Evolutionary conservation across 1,140 invertebrate genomes (phyloP).

Genomic region (Branchinecta lynchi): DNA sequence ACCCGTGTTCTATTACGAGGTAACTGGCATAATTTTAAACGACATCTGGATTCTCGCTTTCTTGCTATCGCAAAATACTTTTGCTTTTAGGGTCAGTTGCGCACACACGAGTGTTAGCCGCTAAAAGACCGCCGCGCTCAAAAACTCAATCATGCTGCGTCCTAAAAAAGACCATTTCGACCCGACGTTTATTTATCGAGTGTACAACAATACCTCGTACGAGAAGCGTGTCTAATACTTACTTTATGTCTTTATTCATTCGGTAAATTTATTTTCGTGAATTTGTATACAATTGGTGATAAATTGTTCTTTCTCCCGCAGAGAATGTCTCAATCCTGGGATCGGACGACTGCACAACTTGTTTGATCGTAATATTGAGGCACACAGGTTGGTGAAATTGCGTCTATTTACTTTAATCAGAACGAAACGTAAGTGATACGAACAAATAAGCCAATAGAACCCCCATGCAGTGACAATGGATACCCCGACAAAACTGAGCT

Average conservation of each 20-base stretch:
- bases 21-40: no score
- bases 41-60: no score
- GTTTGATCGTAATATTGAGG: conserved; percentile 71
- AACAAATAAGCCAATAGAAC: no score
- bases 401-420: neutral
- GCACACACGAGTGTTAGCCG: no score
- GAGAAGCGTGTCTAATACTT: neutral
- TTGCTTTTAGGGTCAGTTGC: no score
- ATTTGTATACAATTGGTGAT: conserved; percentile 10
- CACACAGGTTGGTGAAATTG: conserved; percentile 59
- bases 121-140: no score
- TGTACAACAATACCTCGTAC: neutral
- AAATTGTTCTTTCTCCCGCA: conserved; percentile 34
- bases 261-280: neutral
- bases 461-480: no score
- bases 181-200: neutral
- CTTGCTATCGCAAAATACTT: no score
- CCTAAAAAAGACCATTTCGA: no score
- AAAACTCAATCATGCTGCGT: no score
- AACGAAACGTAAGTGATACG: neutral
- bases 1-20: no score
- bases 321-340: conserved; percentile 77
- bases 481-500: conserved; percentile 12
- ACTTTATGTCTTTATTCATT: conserved; percentile 6
- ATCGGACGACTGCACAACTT: conserved; percentile 85